Base-by-base conservation (phyloP, 1,140 invertebrate genomes). In the Euwallacea similis region DNA sequence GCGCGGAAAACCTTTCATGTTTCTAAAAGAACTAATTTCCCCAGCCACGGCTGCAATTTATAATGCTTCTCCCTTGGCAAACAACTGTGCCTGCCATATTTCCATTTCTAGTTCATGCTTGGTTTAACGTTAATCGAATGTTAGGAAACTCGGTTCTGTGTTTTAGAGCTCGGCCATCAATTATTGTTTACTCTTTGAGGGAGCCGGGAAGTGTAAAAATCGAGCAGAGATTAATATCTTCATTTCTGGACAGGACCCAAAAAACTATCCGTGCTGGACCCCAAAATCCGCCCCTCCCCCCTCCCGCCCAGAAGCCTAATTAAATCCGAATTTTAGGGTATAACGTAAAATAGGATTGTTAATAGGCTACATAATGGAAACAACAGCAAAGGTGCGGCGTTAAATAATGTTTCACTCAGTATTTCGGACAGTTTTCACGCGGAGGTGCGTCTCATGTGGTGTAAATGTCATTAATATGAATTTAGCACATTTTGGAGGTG, bases 41-140 rank as follows among this genome's bases (percentile, higher is more conserved):
- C 13, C 53, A 50, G 15, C 69, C 42, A 47, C 41, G 50, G 21
- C 33, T 54, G 15, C 58, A 62, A 73, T 74, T 72, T 68, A 74
- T 74, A 71, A 62, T 47, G 53, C 59, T 60, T 54, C 66, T 68
- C 70, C 67, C 62, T 69, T 50, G 68, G 69, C 62, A 69, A 71
- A 74, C 61, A 71, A 74, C 69, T 72, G 73, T 59, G 54, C 70
- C 67, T 61, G 73, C 69, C 58, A 66, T 72, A 62, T 65, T 61
- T 66, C 60, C 73, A 54, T 72, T 74, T 72, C 42, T 68, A 69
- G 54, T 74, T 74, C 70, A 74, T 74, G 73, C 73, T 74, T 65
- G 21, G 73, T 63, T 74, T 74, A 66, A 64, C 66, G 61, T 69
- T 74, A 74, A 74, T 74, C 73, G 73, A 72, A 72, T 74, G 73